phyloP scores from a whole-genome alignment of 2,113 vertebrate genomes.

The Hemibagrus wyckioides region DNA sequence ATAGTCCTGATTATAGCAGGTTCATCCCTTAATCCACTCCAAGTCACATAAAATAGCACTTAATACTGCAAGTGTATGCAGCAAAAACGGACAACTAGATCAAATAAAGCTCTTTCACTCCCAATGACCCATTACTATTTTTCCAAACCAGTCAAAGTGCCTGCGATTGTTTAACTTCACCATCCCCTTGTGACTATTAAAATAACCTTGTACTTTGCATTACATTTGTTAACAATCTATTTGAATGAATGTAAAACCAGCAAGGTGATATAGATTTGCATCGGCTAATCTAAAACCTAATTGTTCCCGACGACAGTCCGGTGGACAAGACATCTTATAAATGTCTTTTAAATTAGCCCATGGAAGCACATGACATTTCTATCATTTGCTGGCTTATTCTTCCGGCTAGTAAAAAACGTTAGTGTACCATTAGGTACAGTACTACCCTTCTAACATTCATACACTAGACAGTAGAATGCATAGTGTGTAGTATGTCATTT shows the following conservation, averaged over 20 bases:
- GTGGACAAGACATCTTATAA: no score
- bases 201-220: neutral
- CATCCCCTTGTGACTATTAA: neutral
- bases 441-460: no score
- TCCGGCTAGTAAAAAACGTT: no score
- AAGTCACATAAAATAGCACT: neutral
- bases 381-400: no score
- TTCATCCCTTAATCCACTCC: neutral
- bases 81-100: neutral
- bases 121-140: neutral
- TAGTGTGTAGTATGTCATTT: no score
- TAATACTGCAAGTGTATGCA: neutral
- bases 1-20: neutral
- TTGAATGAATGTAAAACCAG: neutral
- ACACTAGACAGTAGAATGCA: no score
- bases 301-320: no score
- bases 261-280: neutral
- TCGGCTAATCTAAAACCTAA: neutral
- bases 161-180: neutral
- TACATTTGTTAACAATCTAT: neutral
- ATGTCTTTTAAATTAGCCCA: no score
- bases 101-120: neutral
- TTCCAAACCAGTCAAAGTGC: neutral
- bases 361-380: no score
- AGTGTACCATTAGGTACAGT: no score